Base-by-base conservation (phyloP, 2,888 invertebrate species). In the Caenorhabditis doughertyi region DNA sequence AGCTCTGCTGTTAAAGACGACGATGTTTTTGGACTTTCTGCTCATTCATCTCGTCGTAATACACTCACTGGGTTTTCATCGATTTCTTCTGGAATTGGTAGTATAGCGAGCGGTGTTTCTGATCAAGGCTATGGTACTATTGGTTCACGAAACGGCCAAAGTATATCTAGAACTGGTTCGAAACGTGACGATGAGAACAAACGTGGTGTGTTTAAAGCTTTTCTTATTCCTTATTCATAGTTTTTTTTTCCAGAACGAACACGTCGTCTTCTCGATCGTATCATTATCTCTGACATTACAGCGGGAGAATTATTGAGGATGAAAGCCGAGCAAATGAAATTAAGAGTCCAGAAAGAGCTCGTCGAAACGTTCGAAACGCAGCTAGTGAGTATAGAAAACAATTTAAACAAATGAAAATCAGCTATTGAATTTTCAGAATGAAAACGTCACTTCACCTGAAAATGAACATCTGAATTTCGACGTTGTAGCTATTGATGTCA, bases 71-170 rank as follows among this genome's bases (percentile, higher is more conserved):
- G 81, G 5, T 77, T 56, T 23, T 81, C 81, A 4, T 81, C 81
- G 3, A 81, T 68, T 21, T 81, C 81, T 0, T 81, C 81, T 13
- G 81, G 81, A 32, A 77, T 81, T n/a, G 81, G 81, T 27, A 81
- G 81, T 23, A 81, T 81, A 23, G 65, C 81, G 21, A 81, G 81
- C 18, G 77, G 32, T 21, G 35, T 35, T 11, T 81, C 81, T 0
- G 81, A 81, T 39, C 64, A 58, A 39, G 81, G 81, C 4, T 70
- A 64, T 44, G 58, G 65, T 0, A 76, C 65, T 7, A 42, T 64
- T 27, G 74, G 64, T 0, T 47, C 65, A 16, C 39, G 65, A 44
- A 44, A 39, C 9, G 81, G 81, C 1, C 62, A 64, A 3, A 81
- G 81, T 42, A 72, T 81, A 23, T 81, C 81, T 16, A 76, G 81